Percentiles rank a stretch among this genome's conserved stretches.
Conservation (phyloP, 2,113 vertebrate species). For the Erythrolamprus reginae region DNA sequence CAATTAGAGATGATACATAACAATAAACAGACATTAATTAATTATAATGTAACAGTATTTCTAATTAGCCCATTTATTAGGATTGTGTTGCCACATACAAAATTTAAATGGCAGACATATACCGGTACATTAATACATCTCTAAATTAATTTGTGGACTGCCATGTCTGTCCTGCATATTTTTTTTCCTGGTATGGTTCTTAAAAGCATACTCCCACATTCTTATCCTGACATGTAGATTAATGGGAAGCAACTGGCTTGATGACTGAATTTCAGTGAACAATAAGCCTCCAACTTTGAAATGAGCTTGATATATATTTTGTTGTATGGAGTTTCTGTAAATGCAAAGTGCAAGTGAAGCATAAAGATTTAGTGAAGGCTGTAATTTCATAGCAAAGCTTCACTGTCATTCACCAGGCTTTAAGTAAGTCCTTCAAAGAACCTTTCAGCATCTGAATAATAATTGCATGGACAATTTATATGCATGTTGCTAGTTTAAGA, state of each 20-base stretch:
- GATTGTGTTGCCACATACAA: neutral
- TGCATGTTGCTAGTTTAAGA: neutral
- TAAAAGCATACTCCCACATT: neutral
- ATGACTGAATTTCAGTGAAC: constrained; percentile 1
- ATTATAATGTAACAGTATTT: constrained; percentile 13
- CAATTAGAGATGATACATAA: constrained; percentile 8
- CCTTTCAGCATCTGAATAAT: constrained; percentile 24
- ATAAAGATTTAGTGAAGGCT: constrained; percentile 13
- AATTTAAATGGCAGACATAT: neutral
- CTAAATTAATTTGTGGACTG: neutral
- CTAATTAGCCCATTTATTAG: constrained; percentile 10
- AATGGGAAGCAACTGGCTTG: neutral
- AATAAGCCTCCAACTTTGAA: constrained; percentile 38
- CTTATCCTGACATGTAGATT: neutral
- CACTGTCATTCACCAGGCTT: neutral
- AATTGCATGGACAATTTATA: neutral
- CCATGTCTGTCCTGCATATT: neutral
- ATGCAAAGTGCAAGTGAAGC: constrained; percentile 12
- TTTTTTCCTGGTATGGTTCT: neutral
- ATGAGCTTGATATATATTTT: constrained; percentile 23
- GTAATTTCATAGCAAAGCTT: constrained; percentile 26
- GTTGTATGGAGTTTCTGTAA: constrained; percentile 20
- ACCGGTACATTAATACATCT: neutral
- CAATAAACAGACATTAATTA: constrained; percentile 24
- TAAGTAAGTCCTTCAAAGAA: constrained; percentile 12